Conservation (phyloP, 2,888 invertebrate genomes). For the Cryptocheilus praepositus region DNA sequence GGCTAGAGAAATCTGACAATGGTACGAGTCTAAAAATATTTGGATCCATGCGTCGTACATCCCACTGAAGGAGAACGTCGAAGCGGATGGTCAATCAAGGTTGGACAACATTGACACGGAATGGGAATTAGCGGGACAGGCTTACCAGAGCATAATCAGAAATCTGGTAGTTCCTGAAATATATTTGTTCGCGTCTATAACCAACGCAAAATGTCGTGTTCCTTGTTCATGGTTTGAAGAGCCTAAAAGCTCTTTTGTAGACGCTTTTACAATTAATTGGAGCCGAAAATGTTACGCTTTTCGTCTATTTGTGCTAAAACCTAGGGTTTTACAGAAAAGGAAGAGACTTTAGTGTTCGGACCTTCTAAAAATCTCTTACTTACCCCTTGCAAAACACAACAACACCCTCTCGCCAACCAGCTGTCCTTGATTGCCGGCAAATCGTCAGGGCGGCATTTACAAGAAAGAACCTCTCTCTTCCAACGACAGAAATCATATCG, state of each 20-base stretch:
- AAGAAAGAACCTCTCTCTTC: no score
- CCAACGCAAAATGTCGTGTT: slow-evolving; percentile 6
- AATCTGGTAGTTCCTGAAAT: not conserved
- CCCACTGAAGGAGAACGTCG: slow-evolving; percentile 27
- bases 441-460: no score
- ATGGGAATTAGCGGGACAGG: slow-evolving; percentile 23
- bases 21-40: not conserved
- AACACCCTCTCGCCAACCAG: no score
- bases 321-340: slow-evolving; percentile 33
- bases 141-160: slow-evolving; percentile 8
- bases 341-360: no score
- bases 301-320: slow-evolving; percentile 21
- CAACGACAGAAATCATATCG: no score
- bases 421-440: no score
- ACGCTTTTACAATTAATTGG: slow-evolving; percentile 14
- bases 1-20: slow-evolving; percentile 17
- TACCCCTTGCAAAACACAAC: no score
- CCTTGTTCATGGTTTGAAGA: slow-evolving; percentile 1
- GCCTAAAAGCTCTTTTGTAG: not conserved
- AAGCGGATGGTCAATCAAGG: slow-evolving; percentile 28
- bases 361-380: no score
- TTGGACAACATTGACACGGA: slow-evolving; percentile 21
- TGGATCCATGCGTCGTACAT: slow-evolving; percentile 6
- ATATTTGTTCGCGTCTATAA: slow-evolving; percentile 9
- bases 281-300: not conserved